A percentile compares a stretch with the other conserved stretches of the same genome.
Evolutionary conservation across 1,140 invertebrate species (phyloP).

Genomic region (Drosophila bifasciata): DNA sequence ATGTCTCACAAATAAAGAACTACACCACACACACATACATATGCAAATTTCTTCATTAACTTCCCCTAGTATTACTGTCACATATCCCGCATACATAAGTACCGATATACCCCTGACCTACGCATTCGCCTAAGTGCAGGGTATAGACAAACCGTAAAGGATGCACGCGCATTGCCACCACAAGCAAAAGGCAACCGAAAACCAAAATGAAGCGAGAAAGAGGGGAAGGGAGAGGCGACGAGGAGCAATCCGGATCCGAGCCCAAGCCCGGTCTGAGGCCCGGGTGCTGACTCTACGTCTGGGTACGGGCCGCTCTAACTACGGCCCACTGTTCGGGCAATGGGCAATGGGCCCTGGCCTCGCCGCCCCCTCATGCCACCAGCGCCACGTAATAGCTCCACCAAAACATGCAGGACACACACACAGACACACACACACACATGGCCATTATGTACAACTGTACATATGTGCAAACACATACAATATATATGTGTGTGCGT

Average conservation of each 20-base stretch:
- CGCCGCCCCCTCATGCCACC: neutral
- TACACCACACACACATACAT: too few relatives aligned
- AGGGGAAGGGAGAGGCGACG: neutral
- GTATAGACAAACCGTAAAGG: slow-evolving; percentile 44
- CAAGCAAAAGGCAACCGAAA: slow-evolving; percentile 48
- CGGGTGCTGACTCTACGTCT: neutral
- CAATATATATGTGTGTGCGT: slow-evolving; percentile 34
- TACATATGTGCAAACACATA: slow-evolving; percentile 5
- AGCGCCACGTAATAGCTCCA: slow-evolving; percentile 2
- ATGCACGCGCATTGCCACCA: slow-evolving; percentile 48
- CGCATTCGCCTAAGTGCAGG: slow-evolving; percentile 4
- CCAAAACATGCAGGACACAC: slow-evolving; percentile 26
- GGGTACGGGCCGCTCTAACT: too few relatives aligned
- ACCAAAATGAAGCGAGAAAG: slow-evolving; percentile 19
- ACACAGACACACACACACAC: slow-evolving; percentile 35
- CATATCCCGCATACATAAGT: too few relatives aligned
- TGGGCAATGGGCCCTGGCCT: slow-evolving; percentile 18
- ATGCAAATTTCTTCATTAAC: too few relatives aligned
- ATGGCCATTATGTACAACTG: slow-evolving; percentile 18
- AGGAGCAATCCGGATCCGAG: too few relatives aligned
- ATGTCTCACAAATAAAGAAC: too few relatives aligned
- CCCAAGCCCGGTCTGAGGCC: too few relatives aligned
- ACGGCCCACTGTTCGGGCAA: slow-evolving; percentile 6
- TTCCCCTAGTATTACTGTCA: too few relatives aligned
- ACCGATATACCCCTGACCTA: too few relatives aligned